A percentile compares a stretch with the other conserved stretches of the same genome.
Conservation (phyloP, 2,888 invertebrate genomes). For the Drosophila paucipuncta region DNA sequence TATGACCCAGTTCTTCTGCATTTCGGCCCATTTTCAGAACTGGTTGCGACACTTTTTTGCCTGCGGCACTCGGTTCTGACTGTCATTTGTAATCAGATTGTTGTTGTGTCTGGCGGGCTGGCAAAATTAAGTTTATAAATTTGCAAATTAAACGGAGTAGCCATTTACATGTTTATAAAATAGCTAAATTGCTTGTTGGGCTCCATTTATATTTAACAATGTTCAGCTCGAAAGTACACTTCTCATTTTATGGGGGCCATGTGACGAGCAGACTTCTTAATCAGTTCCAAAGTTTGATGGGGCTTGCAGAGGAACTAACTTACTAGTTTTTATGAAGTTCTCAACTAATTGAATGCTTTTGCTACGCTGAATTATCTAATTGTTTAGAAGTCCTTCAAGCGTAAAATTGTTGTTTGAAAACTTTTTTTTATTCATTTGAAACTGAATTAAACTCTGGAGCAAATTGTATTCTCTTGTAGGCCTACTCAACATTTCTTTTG, state of each 20-base stretch:
- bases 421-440: neutral
- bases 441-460: neutral
- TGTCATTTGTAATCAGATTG: conserved; percentile 46
- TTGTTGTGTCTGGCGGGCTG: conserved; percentile 19
- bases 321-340: neutral
- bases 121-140: conserved; percentile 39
- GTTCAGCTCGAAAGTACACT: conserved; percentile 10
- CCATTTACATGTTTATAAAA: conserved; percentile 41
- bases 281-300: conserved; percentile 19
- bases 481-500: too few relatives aligned
- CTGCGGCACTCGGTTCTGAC: conserved; percentile 20
- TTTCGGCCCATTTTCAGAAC: neutral
- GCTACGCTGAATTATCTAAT: neutral
- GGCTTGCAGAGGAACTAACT: neutral
- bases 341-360: neutral
- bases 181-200: conserved; percentile 19
- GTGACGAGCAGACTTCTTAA: conserved; percentile 14
- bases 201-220: conserved; percentile 25
- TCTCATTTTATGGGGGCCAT: conserved; percentile 13
- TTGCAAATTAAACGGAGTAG: conserved; percentile 30
- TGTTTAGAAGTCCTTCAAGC: neutral
- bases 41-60: conserved; percentile 36
- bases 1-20: conserved; percentile 36
- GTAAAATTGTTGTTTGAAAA: neutral
- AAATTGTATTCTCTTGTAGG: neutral